phyloP scores from a whole-genome alignment of 2,888 invertebrate genomes.

The Drosophila phalerata region DNA sequence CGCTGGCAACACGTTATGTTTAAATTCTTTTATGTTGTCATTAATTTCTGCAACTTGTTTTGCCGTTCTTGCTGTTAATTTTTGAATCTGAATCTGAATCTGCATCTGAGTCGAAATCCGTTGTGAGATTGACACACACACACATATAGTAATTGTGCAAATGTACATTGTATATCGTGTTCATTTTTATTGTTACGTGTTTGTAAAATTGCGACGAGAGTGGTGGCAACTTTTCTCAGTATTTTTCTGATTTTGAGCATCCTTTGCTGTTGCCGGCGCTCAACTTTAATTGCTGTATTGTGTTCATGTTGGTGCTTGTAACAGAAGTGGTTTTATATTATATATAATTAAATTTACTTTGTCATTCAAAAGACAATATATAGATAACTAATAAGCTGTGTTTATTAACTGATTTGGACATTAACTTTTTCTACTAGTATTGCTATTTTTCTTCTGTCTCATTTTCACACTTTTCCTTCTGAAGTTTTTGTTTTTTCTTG shows the following conservation, averaged over 20 bases:
- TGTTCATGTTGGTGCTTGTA: neutral
- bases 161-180: constrained; percentile 21
- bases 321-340: neutral
- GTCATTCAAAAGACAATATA: neutral
- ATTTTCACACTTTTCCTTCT: neutral
- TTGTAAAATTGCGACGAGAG: constrained; percentile 11
- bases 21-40: constrained; percentile 68
- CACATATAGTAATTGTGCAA: constrained; percentile 60
- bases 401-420: neutral
- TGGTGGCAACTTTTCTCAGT: neutral
- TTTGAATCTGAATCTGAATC: constrained; percentile 14
- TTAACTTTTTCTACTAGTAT: neutral
- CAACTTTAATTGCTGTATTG: neutral
- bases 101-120: constrained; percentile 7
- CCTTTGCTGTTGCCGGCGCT: neutral
- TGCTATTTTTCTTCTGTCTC: neutral
- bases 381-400: neutral
- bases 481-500: constrained; percentile 4
- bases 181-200: constrained; percentile 7
- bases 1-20: constrained; percentile 55
- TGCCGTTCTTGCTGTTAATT: constrained; percentile 32
- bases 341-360: too few relatives aligned
- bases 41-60: constrained; percentile 59
- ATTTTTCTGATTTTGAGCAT: neutral
- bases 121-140: constrained; percentile 46